Conservation (phyloP, 1,140 invertebrate genomes). For the Proales similis region DNA sequence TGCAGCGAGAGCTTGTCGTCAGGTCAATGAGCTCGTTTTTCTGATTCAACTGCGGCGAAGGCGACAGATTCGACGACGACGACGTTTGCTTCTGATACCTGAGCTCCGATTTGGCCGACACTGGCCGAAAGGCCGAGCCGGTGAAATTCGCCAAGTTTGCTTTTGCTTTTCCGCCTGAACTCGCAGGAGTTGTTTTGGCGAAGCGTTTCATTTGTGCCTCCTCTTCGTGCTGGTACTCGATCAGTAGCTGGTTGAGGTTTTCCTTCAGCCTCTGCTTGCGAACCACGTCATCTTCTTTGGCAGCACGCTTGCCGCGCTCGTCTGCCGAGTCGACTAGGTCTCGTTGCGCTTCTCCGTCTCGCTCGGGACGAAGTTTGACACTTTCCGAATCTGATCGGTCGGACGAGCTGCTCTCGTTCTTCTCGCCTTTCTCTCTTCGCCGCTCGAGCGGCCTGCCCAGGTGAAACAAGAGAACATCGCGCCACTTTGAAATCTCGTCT, state of each 20-base stretch:
- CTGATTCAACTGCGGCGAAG: too few relatives aligned
- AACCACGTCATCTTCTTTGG: conserved; percentile 33
- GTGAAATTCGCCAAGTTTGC: conserved; percentile 27
- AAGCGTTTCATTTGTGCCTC: conserved; percentile 30
- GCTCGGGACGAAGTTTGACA: background rate
- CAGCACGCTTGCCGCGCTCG: background rate
- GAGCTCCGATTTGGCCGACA: too few relatives aligned
- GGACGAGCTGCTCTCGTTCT: background rate
- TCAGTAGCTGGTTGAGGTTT: conserved; percentile 27
- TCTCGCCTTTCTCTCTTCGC: background rate
- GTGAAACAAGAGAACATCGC: conserved; percentile 10
- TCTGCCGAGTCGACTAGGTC: conserved; percentile 21
- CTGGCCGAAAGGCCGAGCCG: too few relatives aligned
- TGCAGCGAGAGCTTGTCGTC: too few relatives aligned
- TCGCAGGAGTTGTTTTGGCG: conserved; percentile 28
- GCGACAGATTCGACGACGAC: too few relatives aligned
- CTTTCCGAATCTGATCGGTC: background rate
- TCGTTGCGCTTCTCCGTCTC: background rate
- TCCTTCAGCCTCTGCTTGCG: conserved; percentile 27
- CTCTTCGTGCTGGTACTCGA: conserved; percentile 36
- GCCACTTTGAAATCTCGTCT: conserved; percentile 30
- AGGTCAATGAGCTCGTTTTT: too few relatives aligned
- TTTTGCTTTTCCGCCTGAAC: too few relatives aligned
- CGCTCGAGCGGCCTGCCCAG: background rate
- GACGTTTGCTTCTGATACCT: too few relatives aligned